Conservation (phyloP, 2,113 vertebrate species). For the Castor canadensis region DNA sequence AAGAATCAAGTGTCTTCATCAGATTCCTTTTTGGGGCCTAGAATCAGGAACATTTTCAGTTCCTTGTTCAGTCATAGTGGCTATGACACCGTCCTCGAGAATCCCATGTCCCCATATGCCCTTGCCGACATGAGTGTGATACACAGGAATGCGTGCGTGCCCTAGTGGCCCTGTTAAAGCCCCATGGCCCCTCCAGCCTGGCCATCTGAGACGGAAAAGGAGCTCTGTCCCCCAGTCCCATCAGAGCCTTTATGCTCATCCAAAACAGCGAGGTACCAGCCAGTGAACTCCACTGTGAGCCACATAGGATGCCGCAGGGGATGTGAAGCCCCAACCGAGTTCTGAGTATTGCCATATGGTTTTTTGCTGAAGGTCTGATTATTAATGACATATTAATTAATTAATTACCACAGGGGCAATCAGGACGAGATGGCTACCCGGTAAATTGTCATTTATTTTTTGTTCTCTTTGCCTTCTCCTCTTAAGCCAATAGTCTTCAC, state of each 20-base stretch:
- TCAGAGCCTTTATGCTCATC: neutral
- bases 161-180: neutral
- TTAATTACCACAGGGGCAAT: slow-evolving; percentile 94
- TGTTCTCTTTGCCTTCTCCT: slow-evolving; percentile 56
- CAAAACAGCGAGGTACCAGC: neutral
- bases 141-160: accelerated
- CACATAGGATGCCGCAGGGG: no score
- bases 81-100: neutral
- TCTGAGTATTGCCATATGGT: slow-evolving; percentile 67
- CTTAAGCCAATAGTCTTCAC: slow-evolving; percentile 36
- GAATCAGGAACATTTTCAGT: neutral
- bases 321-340: neutral
- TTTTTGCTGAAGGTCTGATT: slow-evolving; percentile 72
- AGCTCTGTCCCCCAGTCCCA: neutral
- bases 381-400: slow-evolving; percentile 85
- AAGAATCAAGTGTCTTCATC: neutral
- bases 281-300: neutral
- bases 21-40: no score
- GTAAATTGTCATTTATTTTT: slow-evolving; percentile 87
- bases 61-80: neutral
- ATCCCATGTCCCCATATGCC: neutral
- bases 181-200: neutral
- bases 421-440: slow-evolving; percentile 98
- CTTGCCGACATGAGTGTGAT: neutral
- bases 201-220: neutral